Percentiles rank a stretch among this genome's conserved stretches.
phyloP scores from a whole-genome alignment of 1,140 invertebrate species.

The Chionoecetes opilio region DNA sequence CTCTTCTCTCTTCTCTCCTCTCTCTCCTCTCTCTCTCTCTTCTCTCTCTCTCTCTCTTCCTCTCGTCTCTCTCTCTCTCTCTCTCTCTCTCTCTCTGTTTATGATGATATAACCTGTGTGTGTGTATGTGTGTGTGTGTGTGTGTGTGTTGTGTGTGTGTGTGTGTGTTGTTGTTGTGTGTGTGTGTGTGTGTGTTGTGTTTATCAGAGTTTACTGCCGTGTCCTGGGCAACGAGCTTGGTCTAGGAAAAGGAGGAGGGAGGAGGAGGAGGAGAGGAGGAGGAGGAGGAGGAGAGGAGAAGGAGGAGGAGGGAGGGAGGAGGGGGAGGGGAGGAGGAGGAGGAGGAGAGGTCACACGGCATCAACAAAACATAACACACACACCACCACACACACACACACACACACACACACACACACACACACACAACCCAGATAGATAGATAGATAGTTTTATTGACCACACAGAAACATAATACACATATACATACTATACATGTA shows the following conservation, averaged over 20 bases:
- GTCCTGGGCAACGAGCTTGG: not conserved
- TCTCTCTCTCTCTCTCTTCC: not conserved
- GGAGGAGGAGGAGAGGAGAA: not conserved
- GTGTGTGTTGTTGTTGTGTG: not conserved
- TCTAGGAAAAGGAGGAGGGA: not conserved
- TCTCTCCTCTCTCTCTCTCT: not conserved
- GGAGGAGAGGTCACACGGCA: not conserved
- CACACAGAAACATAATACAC: not conserved
- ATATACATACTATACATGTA: no score
- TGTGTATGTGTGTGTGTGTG: constrained; percentile 11
- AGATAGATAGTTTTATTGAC: no score
- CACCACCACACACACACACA: no score
- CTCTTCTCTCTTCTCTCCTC: no score
- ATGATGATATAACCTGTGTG: no score
- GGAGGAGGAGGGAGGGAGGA: not conserved
- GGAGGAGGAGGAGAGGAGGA: not conserved
- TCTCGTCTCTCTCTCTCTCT: not conserved
- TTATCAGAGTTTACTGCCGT: not conserved
- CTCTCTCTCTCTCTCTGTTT: not conserved
- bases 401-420: constrained; percentile 27
- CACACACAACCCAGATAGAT: not conserved
- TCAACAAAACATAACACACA: not conserved
- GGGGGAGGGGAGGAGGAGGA: not conserved
- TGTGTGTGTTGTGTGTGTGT: constrained; percentile 17
- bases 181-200: no score